Base-by-base conservation (phyloP, 2,113 vertebrate species). In the Pachypanchax playfairii region DNA sequence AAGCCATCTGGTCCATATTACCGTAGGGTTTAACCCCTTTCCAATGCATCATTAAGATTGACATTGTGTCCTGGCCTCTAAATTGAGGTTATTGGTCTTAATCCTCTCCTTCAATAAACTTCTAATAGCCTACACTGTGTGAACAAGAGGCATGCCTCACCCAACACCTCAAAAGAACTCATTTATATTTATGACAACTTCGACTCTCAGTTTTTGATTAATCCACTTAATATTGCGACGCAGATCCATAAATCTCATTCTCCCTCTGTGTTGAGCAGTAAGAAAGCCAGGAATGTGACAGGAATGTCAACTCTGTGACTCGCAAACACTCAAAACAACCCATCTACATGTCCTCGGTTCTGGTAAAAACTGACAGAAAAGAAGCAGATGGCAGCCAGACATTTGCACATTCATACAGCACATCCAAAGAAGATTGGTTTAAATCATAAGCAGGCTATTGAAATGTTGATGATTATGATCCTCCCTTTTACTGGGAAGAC, bases 131-230 rank as follows among this genome's bases (percentile, higher is more conserved):
- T 44, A 65, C 75, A 67, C 49, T 57, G 46, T 71, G 57, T 64
- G 67, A 72, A 87, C 85, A 83, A 52, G 70, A 65, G 62, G 77
- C 55, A 59, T 69, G 71, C 57, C 58, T 77, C 21, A n/a, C 49
- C 61, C 41, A 60, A 41, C 44, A 48, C 70, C 78, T 79, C 58
- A 72, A 61, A 84, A 80, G 73, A 70, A 48, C 82, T 84, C 65
- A 86, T 87, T 88, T 84, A 87, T 89, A 90, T 91, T 91, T 89
- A 87, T 91, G 85, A 87, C 85, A 88, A 84, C 67, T 73, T 75
- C 39, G 18, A 69, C 80, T 79, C 83, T 85, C 82, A 67, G 81
- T 86, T 91, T 78, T 73, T 87, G 65, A 91, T 88, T 89, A 90
- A 89, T 90, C 77, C 81, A 82, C 82, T 90, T 87, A 88, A 90